Base-by-base conservation (phyloP, 2,888 invertebrate species). In the Polyommatus icarus region DNA sequence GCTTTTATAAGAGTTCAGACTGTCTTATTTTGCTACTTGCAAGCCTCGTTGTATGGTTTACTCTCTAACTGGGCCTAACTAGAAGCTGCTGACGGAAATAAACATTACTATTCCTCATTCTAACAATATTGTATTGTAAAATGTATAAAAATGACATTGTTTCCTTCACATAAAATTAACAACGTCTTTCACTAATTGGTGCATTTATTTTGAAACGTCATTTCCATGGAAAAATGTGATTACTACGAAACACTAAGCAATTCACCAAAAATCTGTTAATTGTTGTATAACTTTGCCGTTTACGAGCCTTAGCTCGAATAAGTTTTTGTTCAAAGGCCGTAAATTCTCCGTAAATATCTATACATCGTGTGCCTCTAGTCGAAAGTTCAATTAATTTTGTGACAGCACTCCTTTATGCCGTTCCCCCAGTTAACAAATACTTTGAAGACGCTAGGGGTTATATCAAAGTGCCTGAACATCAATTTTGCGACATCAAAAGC, bases 401-500 rank as follows among this genome's bases (percentile, higher is more conserved):
- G 67, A 15, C 61, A 61, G 24, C 61, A 29, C 67, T 67, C 67
- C 67, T 67, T 67, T 67, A 67, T 67, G 29, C 67, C 29, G 67
- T 18, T 36, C 72, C 72, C 72, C 72, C 20, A 72, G 72, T 72
- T 72, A 67, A 40, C 72, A 40, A 72, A 72, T 72, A 72, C 72
- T 72, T 40, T 15, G 72, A 40, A 40, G 40, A 40, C 40, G 71
- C 18, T 4, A 3, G 36, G 72, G 72, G 72, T 72, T 40, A 40
- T 72, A 40, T 72, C 72, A 72, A 72, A 40, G 72, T 40, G 72
- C 40, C 40, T 40, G n/a, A 72, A 72, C 72, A 40, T 72, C 72
- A 72, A 72, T 72, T 72, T 72, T n/a, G 72, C n/a, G 72, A 72
- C 72, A 72, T 72, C 72, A 72, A 72, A 71, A 72, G 72, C 72